Conservation (phyloP, 1,140 invertebrate genomes). For the Drosophila rufa region DNA sequence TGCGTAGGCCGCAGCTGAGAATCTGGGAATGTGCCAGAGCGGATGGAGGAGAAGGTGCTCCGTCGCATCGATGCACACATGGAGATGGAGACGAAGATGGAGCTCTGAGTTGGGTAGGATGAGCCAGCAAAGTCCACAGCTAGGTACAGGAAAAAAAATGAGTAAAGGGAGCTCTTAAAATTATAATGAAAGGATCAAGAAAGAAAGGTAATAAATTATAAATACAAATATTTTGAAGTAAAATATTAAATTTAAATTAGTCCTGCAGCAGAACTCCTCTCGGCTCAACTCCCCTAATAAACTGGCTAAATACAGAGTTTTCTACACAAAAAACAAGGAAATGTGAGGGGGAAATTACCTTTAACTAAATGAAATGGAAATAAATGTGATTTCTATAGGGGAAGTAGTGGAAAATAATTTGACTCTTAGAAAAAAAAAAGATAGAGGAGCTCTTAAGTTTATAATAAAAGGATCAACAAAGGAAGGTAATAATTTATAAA, state of each 20-base stretch:
- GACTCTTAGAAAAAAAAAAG: too few relatives aligned
- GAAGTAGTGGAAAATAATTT: background rate
- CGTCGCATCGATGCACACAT: slow-evolving; percentile 15
- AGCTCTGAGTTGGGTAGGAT: slow-evolving; percentile 17
- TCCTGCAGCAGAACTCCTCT: slow-evolving; percentile 71
- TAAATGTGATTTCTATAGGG: background rate
- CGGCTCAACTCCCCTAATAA: slow-evolving; percentile 55
- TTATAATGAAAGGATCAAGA: too few relatives aligned
- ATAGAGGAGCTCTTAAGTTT: too few relatives aligned
- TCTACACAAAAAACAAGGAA: slow-evolving; percentile 30
- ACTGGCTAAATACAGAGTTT: slow-evolving; percentile 50
- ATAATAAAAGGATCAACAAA: too few relatives aligned
- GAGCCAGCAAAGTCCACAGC: slow-evolving; percentile 38
- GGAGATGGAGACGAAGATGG: slow-evolving; percentile 40
- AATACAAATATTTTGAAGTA: too few relatives aligned
- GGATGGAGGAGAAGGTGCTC: slow-evolving; percentile 11
- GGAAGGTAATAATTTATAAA: too few relatives aligned
- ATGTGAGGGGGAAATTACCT: background rate
- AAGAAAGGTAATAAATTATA: too few relatives aligned
- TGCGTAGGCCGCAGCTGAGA: slow-evolving; percentile 66
- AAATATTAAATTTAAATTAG: background rate
- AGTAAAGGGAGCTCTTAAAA: background rate
- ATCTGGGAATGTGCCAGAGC: slow-evolving; percentile 40
- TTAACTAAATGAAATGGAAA: background rate
- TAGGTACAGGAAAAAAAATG: slow-evolving; percentile 3